Conservation (phyloP, 2,797 vertebrate genomes). For the Sebastes miniatus region DNA sequence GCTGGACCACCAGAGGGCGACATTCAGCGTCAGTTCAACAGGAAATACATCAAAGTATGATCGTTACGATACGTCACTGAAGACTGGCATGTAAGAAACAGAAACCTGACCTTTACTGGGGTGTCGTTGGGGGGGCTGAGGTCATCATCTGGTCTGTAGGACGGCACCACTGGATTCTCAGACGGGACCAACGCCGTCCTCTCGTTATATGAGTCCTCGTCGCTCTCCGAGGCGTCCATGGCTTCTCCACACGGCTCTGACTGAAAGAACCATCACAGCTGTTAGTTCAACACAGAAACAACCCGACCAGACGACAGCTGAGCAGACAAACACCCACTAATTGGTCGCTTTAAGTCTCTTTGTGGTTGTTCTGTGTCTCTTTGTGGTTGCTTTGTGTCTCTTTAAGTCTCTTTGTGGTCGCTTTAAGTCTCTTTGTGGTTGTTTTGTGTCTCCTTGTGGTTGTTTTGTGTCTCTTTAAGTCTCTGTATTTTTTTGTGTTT, state of each 20-base stretch:
- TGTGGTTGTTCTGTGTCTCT: no score
- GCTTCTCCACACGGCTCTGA: conserved; percentile 31
- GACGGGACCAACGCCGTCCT: conserved; percentile 90
- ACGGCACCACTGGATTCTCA: conserved; percentile 82
- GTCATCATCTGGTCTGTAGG: conserved; percentile 81
- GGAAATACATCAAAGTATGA: neutral
- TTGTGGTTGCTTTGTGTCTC: no score
- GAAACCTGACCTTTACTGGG: conserved; percentile 60
- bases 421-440: no score
- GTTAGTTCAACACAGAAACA: neutral
- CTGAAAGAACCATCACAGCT: neutral
- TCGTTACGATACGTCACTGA: neutral
- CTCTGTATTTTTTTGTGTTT: rapidly evolving
- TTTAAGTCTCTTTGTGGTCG: no score
- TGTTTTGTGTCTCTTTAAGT: no score
- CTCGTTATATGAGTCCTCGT: conserved; percentile 93
- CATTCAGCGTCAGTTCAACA: neutral
- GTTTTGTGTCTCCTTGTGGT: no score
- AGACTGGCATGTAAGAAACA: neutral
- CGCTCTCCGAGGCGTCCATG: conserved; percentile 92
- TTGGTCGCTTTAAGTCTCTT: no score
- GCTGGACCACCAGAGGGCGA: neutral
- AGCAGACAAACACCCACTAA: neutral
- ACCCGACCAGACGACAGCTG: neutral
- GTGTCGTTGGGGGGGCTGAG: conserved; percentile 45